Evolutionary conservation across 2,888 invertebrate genomes (phyloP).

Genomic region (Melieria omissa): DNA sequence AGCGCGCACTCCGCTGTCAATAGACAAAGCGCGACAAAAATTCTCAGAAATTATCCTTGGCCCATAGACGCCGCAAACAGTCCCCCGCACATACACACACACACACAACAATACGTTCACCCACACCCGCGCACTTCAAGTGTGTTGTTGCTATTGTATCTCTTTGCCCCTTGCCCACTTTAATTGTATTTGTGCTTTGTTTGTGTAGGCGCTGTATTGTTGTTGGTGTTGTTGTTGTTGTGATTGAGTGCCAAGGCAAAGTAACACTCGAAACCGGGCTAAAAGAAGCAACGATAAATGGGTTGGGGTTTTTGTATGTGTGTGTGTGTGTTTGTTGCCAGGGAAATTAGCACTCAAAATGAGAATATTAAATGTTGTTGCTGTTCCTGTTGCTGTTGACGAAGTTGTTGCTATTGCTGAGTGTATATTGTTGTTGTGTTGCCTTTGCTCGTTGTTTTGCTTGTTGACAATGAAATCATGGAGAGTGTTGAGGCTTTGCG

Average conservation of each 20-base stretch:
- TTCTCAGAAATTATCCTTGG: constrained; percentile 28
- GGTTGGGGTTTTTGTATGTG: not conserved
- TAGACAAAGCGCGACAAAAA: too few relatives aligned
- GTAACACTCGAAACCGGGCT: constrained; percentile 14
- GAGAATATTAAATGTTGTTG: constrained; percentile 26
- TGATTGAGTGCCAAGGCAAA: constrained; percentile 30
- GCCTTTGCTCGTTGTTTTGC: constrained; percentile 43
- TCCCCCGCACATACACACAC: too few relatives aligned
- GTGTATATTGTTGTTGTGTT: not conserved
- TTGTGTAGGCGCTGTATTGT: not conserved
- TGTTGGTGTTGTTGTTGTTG: not conserved
- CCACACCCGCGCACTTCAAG: too few relatives aligned
- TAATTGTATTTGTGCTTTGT: too few relatives aligned
- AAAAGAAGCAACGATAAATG: not conserved
- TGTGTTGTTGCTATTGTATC: too few relatives aligned
- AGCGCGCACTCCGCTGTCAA: too few relatives aligned
- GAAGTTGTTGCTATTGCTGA: not conserved
- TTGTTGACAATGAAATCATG: constrained; percentile 20
- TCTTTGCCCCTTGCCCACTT: too few relatives aligned
- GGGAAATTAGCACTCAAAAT: constrained; percentile 31
- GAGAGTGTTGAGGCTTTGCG: not conserved
- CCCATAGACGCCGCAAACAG: not conserved
- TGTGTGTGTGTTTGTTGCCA: not conserved
- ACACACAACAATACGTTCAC: too few relatives aligned
- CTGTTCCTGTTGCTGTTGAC: not conserved